Evolutionary conservation across 1,140 invertebrate species (phyloP).

Genomic region (Halictus rubicundus): DNA sequence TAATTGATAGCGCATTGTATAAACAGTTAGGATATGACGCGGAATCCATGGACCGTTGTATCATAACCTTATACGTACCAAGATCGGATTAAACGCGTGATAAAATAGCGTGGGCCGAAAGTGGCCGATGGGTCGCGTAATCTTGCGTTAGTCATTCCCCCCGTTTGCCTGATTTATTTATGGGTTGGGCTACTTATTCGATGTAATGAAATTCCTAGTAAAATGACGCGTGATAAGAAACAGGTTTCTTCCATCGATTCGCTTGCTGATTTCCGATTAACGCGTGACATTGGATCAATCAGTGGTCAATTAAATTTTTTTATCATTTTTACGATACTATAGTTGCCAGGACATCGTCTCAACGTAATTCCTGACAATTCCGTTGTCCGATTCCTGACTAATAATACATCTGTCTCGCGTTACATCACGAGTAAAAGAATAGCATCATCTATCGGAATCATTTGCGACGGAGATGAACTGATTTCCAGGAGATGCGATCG

Average conservation of each 20-base stretch:
- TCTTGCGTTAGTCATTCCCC: conserved; percentile 74
- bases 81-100: conserved; percentile 57
- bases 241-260: conserved; percentile 41
- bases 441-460: background rate
- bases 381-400: background rate
- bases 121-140: conserved; percentile 73
- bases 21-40: background rate
- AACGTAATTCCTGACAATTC: background rate
- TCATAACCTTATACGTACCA: conserved; percentile 42
- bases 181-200: conserved; percentile 74
- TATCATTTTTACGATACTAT: background rate
- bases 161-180: conserved; percentile 73
- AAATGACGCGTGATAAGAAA: conserved; percentile 76
- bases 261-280: conserved; percentile 19
- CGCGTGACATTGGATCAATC: background rate
- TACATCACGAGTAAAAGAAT: background rate
- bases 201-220: conserved; percentile 76
- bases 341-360: too few relatives aligned
- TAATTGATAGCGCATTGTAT: background rate
- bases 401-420: background rate
- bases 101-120: conserved; percentile 73
- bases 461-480: background rate
- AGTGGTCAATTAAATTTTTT: conserved; percentile 14
- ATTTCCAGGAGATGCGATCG: conserved; percentile 3
- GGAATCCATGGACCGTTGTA: conserved; percentile 20